Base-by-base conservation (phyloP, 1,140 invertebrate species). In the Drosophila bipectinata region DNA sequence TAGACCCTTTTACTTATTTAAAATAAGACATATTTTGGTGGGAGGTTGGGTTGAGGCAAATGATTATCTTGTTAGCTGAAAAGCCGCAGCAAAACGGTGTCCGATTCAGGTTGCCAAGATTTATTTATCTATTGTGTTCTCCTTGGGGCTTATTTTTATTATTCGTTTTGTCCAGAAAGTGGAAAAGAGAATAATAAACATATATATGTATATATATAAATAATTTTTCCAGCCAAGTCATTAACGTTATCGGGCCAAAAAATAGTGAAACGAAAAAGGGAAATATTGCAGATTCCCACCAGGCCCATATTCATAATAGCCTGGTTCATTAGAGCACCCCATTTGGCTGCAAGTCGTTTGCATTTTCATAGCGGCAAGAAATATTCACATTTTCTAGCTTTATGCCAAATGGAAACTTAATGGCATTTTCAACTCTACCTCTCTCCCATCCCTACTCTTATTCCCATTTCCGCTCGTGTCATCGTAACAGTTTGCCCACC, bases 51-150 rank as follows among this genome's bases (percentile, higher is more conserved):
- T 78, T 4, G 12, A 10, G 10, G 32, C 32, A 34, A 34, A 34
- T 83, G 14, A 82, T 82, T 78, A 82, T 78, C 74, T 71, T 78
- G 41, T 81, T 77, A 68, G 79, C 60, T 68, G 78, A 61, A 47
- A 44, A 73, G 60, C 62, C 79, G 79, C 63, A 56, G 61, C 39
- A 14, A 4, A n/a, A 14, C 39, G n/a, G 37, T 47, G 14, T 48
- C 75, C 51, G 79, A 76, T 67, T 34, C 32, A 64, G 30, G 44
- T n/a, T 7, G 75, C 64, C 48, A 62, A 72, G 79, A 83, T 79
- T 79, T 83, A 83, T 83, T 75, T 76, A 74, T 53, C 34, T 53
- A 12, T 44, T 30, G 10, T 18, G 24, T 24, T 9, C 9, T 32
- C 15, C 9, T 8, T 14, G 15, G n/a, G 2, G 18, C 12, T 26